These are phyloP conservation scores for Dioctria rufipes DNA, from an alignment of 2,888 invertebrate genomes.

Conservation along the genomic window DNA sequence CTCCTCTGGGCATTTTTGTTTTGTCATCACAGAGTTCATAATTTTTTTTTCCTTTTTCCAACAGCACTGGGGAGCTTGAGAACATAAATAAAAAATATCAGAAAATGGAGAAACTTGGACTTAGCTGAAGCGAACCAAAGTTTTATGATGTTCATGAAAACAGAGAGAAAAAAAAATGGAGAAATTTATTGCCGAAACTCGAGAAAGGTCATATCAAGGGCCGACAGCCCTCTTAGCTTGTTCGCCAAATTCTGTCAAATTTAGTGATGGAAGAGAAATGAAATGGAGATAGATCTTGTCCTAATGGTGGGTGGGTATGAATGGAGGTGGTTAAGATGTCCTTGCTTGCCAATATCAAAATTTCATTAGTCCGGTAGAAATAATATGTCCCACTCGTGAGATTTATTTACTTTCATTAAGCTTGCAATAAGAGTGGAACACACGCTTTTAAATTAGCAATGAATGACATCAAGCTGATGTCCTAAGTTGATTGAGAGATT, in stretches of 20 bases:
- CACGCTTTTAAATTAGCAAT: no score
- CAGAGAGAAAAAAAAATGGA: neutral
- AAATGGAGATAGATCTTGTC: neutral
- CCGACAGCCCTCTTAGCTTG: neutral
- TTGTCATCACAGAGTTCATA: neutral
- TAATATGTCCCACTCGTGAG: neutral
- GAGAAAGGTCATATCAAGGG: neutral
- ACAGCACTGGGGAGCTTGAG: neutral
- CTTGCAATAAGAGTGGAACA: no score
- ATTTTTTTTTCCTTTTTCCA: no score
- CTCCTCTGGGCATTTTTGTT: neutral
- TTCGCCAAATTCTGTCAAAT: neutral
- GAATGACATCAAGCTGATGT: no score
- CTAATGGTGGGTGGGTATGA: no score
- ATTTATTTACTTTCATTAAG: no score
- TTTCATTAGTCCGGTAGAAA: neutral
- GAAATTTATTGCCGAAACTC: conserved; percentile 5
- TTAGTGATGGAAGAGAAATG: neutral
- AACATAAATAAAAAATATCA: conserved; percentile 18
- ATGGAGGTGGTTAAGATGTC: neutral
- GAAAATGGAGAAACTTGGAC: conserved; percentile 6
- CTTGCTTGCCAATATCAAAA: neutral
- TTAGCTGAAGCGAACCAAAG: neutral
- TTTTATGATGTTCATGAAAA: neutral
- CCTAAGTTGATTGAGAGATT: no score